These are phyloP conservation scores for Phalera bucephala DNA, from an alignment of 2,888 invertebrate species.

Conservation along the genomic window DNA sequence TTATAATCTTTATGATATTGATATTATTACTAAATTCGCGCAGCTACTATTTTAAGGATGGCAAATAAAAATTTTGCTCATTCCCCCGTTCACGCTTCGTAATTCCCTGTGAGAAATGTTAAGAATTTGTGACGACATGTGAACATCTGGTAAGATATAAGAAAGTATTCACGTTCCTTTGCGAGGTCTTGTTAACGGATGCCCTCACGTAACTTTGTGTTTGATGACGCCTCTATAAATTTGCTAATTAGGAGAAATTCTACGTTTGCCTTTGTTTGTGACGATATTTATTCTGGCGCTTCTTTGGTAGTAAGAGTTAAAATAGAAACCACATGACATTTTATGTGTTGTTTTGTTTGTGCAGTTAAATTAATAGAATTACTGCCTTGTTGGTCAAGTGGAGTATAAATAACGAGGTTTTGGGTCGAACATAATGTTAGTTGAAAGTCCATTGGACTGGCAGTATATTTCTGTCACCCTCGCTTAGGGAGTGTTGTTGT, in stretches of 20 bases:
- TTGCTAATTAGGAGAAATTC: constrained; percentile 7
- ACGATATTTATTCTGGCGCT: no score
- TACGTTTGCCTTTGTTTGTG: neutral
- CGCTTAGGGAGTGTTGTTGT: no score
- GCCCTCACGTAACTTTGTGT: constrained; percentile 7
- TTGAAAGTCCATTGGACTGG: no score
- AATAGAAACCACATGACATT: no score
- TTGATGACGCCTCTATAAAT: constrained; percentile 2
- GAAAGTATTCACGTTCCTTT: constrained; percentile 8
- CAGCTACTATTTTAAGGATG: constrained; percentile 8
- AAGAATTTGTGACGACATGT: constrained; percentile 48
- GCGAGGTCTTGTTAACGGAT: constrained; percentile 14
- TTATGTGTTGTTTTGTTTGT: no score
- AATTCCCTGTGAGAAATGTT: constrained; percentile 46
- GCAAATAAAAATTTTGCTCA: constrained; percentile 24
- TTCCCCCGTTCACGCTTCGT: constrained; percentile 38
- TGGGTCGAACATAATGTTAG: no score
- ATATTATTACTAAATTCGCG: constrained; percentile 26
- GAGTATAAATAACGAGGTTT: no score
- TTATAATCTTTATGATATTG: constrained; percentile 6
- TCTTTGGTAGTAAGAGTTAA: no score
- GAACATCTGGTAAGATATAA: constrained; percentile 37
- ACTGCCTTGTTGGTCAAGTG: no score
- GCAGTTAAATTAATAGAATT: no score
- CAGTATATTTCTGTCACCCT: no score